These are phyloP conservation scores for Pseudomugil gertrudae DNA, from an alignment of 2,797 vertebrate species.

Conservation along the genomic window DNA sequence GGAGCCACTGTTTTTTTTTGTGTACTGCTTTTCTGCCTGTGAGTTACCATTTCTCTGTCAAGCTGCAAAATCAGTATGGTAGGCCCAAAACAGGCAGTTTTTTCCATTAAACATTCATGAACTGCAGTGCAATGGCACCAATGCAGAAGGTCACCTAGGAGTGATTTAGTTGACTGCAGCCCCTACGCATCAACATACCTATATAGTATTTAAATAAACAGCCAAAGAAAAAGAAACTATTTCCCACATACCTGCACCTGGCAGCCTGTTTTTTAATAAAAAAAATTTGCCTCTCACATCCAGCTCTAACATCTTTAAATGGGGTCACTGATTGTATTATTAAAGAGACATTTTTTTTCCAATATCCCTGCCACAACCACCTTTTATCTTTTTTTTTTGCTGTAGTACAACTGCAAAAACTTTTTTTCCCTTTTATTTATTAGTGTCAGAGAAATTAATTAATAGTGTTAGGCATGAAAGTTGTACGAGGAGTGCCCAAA, in stretches of 20 bases:
- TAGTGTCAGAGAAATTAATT: no score
- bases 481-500: no score
- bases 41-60: constrained; percentile 69
- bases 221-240: constrained; percentile 39
- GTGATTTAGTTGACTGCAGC: constrained; percentile 57
- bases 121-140: constrained; percentile 70
- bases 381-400: no score
- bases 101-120: constrained; percentile 81
- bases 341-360: neutral
- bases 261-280: constrained; percentile 36
- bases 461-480: no score
- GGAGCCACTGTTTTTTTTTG: constrained; percentile 47
- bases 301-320: constrained; percentile 15
- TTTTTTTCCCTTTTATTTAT: no score
- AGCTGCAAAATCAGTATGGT: constrained; percentile 59
- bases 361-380: no score
- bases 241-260: constrained; percentile 52
- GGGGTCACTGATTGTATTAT: constrained; percentile 1
- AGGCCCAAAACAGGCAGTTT: constrained; percentile 69
- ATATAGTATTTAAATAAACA: neutral
- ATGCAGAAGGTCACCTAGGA: constrained; percentile 76
- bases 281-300: constrained; percentile 26
- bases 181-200: constrained; percentile 38
- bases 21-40: constrained; percentile 63
- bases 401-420: no score